Evolutionary conservation across 2,113 vertebrate species (phyloP), one percentile per base, ranked within the genome.

Genomic region (Myotis davidii): DNA sequence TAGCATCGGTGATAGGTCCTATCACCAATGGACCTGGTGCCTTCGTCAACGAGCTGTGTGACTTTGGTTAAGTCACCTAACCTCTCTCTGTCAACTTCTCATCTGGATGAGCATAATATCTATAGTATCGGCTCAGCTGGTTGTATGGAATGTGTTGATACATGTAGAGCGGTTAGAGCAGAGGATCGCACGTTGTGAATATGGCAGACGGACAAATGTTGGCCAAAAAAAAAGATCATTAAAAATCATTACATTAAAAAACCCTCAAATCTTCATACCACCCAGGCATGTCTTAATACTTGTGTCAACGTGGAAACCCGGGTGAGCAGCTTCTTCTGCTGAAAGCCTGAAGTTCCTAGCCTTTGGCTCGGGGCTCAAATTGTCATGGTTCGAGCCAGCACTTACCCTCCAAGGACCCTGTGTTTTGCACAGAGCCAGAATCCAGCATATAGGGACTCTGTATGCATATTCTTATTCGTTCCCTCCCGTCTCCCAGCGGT

Each of bases 141-240:
- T 50, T 84, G 34, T 85, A 48, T 89, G 95, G 73, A 32, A 56
- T 74, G 34, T 64, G 59, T 77, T 96, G 70, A 90, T 14, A 87
- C 11, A 37, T 11, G 2, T 50, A 54, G 48, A 29, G 9, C 21
- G 42, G 18, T 94, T 90, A 73, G 37, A 79, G 67, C 8, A 37
- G 52, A 37, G 59, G 69, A 64, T 8, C 32, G 5, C 27, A 20
- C 9, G 1, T 90, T 87, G 13, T 79, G 70, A 83, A 37, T 73
- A 9, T 16, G 54, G 25, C 56, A 90, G 67, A 54, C 67, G 84
- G 76, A 82, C 87, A 94, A 18, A 85, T 61, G 6, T 27, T 94
- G 81, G 56, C 50, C 50, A 45, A 45, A 45, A 45, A 45, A 82
- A 45, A 90, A 92, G n/a, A n/a, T n/a, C n/a, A n/a, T 86, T 32